A percentile compares a stretch with the other conserved stretches of the same genome.
phyloP scores from a whole-genome alignment of 1,140 invertebrate genomes.

The Akabosia matsudoensis region DNA sequence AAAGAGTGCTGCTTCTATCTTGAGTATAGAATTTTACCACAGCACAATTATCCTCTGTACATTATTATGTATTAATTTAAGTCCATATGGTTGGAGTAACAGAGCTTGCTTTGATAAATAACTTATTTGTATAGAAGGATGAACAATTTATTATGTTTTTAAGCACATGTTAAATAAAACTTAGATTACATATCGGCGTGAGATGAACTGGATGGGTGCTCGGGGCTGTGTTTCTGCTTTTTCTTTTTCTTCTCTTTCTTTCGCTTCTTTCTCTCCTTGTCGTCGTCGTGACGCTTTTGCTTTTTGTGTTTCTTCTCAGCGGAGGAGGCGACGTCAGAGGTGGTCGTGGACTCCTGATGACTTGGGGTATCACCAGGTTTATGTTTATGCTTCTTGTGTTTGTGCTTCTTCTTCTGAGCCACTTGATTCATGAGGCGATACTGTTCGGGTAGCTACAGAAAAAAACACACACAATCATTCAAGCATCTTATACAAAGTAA shows the following conservation, averaged over 20 bases:
- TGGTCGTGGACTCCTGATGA: slow-evolving; percentile 53
- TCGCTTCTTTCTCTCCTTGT: slow-evolving; percentile 87
- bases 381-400: slow-evolving; percentile 93
- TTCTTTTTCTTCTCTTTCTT: slow-evolving; percentile 95
- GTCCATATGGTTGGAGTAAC: no score
- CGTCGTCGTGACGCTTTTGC: slow-evolving; percentile 87
- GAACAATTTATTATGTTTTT: no score
- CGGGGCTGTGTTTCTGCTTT: slow-evolving; percentile 83
- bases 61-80: no score
- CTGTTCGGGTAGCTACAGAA: slow-evolving; percentile 91
- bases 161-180: no score
- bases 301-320: slow-evolving; percentile 94
- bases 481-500: slow-evolving; percentile 19
- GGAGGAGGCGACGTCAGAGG: slow-evolving; percentile 39
- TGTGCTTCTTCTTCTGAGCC: slow-evolving; percentile 86
- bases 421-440: slow-evolving; percentile 89
- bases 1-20: no score
- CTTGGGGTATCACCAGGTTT: slow-evolving; percentile 70
- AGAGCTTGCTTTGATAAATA: no score
- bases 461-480: slow-evolving; percentile 45
- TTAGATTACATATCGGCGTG: slow-evolving; percentile 1
- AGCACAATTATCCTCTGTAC: no score
- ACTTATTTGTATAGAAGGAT: no score
- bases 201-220: slow-evolving; percentile 59
- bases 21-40: no score